phyloP scores from a whole-genome alignment of 1,140 invertebrate species.

The Proales similis region DNA sequence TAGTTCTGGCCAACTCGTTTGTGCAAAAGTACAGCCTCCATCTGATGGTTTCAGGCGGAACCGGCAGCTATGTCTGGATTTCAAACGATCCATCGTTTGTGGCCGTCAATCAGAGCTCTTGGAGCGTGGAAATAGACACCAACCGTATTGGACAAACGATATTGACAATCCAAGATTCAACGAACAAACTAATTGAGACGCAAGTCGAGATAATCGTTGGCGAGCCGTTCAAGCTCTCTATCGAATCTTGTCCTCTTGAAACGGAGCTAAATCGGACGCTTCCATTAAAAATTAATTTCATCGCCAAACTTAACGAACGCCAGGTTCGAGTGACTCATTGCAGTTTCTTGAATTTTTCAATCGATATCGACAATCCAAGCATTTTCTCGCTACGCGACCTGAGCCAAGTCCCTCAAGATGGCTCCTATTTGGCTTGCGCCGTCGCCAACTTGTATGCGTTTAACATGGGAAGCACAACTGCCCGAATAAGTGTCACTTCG shows the following conservation, averaged over 20 bases:
- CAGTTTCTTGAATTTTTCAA: no score
- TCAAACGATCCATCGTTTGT: slow-evolving; percentile 5
- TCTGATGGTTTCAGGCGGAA: slow-evolving; percentile 3
- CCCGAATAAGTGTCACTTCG: no score
- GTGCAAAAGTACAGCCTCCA: background rate
- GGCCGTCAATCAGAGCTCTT: background rate
- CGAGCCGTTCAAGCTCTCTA: background rate
- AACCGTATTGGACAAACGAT: slow-evolving; percentile 8
- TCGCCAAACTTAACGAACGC: no score
- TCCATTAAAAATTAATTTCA: slow-evolving; percentile 21
- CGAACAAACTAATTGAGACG: slow-evolving; percentile 9
- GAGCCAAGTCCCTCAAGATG: no score
- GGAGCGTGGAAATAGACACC: background rate
- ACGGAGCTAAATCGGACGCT: background rate
- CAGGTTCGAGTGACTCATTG: no score
- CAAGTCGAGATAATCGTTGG: background rate
- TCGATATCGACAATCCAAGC: no score
- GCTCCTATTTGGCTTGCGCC: no score
- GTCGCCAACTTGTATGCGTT: no score
- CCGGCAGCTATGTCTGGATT: slow-evolving; percentile 24
- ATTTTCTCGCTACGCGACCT: no score
- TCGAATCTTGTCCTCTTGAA: slow-evolving; percentile 27
- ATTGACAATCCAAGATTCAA: background rate
- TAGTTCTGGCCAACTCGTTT: background rate
- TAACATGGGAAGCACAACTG: no score